Evolutionary conservation across 2,888 invertebrate species (phyloP), one percentile per base, ranked within the genome.

Genomic region (Rapana venosa): DNA sequence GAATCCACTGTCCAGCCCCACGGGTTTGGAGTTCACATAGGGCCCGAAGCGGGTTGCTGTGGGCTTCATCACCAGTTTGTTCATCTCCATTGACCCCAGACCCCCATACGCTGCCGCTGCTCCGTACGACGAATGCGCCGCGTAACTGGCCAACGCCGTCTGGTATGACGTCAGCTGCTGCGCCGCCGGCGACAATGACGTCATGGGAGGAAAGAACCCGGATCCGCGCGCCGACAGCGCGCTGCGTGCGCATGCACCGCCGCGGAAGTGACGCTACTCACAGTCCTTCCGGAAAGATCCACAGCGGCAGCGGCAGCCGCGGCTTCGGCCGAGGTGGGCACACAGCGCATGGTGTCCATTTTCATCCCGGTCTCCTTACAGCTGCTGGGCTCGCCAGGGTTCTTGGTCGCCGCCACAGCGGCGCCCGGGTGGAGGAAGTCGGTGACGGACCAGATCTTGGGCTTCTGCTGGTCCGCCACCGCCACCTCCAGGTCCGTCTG

Each of bases 391-490:
- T 89, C 89, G 11, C 15, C 13, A 2, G n/a, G 22, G 32, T 4
- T 13, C 11, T 20, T 5, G 88, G n/a, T 35, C 35, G n/a, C 35
- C 22, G 88, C 86, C n/a, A 86, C 85, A 90, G 77, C 85, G 74
- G 87, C 36, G 84, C 86, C 88, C 4, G 91, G 90, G 77, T 91
- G 89, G 56, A 92, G 89, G 81, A 92, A 92, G 88, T 94, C 93
- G 70, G 93, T 93, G 47, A 94, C 94, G 20, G 94, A 94, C 94
- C 94, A 94, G 88, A 94, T 94, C 90, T 94, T 94, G 90, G 94
- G 93, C 91, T 93, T 94, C 35, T 91, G 91, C 58, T 92, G 91
- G 36, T 83, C 91, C 4, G 47, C 47, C 47, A 70, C 91, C 83
- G 74, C n/a, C n/a, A n/a, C n/a, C n/a, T 92, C 90, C 26, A 90